phyloP scores from a whole-genome alignment of 2,113 vertebrate species.

The Tupaia chinensis region DNA sequence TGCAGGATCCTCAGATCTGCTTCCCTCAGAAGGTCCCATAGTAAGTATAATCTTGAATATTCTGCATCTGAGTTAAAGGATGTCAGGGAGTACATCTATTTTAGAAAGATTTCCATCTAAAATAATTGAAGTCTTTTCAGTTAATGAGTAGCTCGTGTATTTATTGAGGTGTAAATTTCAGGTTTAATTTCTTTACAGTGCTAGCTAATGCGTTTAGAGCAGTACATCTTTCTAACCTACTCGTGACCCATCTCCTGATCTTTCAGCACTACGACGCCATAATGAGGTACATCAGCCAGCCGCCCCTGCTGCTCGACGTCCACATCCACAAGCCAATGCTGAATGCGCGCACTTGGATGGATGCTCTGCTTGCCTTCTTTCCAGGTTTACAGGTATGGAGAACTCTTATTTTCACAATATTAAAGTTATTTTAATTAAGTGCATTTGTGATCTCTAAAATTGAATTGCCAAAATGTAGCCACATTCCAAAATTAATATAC shows the following conservation, averaged over 20 bases:
- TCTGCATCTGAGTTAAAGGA: slow-evolving; percentile 28
- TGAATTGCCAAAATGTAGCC: slow-evolving; percentile 4
- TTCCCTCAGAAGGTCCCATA: not conserved
- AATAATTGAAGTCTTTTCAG: slow-evolving; percentile 30
- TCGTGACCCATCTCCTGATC: slow-evolving; percentile 31
- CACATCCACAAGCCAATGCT: slow-evolving; percentile 99
- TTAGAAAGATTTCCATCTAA: slow-evolving; percentile 38
- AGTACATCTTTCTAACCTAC: not conserved
- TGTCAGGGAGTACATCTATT: not conserved
- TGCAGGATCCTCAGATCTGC: not conserved
- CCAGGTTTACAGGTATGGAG: slow-evolving; percentile 95
- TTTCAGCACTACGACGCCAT: slow-evolving; percentile 98
- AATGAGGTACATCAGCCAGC: slow-evolving; percentile 99
- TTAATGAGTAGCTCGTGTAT: not conserved
- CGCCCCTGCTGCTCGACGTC: slow-evolving; percentile 96
- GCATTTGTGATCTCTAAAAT: slow-evolving; percentile 37
- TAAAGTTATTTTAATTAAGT: slow-evolving; percentile 21
- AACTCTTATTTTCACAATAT: not conserved
- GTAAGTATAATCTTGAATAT: not conserved
- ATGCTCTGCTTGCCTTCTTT: slow-evolving; percentile 98
- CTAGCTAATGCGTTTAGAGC: slow-evolving; percentile 2
- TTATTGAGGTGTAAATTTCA: not conserved
- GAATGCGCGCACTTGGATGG: slow-evolving; percentile 99
- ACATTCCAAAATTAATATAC: slow-evolving; percentile 9
- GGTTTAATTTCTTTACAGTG: slow-evolving; percentile 7